Conservation (phyloP, 2,888 invertebrate genomes). For the Spisula solida region DNA sequence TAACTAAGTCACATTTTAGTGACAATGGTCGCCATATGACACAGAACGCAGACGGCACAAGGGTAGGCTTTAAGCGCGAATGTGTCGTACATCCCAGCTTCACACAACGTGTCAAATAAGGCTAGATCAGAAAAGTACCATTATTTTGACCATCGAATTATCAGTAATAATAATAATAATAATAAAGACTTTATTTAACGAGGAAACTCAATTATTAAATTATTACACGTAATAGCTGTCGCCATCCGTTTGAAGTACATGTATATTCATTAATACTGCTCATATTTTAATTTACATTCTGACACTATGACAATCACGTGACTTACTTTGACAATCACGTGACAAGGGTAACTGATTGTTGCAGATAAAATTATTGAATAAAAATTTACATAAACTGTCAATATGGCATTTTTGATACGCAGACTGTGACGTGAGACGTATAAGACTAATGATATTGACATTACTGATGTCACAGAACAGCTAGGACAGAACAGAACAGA, state of each 20-base stretch:
- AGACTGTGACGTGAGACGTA: background rate
- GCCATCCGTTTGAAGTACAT: background rate
- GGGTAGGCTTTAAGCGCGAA: no score
- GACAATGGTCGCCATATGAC: no score
- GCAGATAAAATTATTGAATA: background rate
- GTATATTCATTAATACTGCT: background rate
- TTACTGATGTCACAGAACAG: background rate
- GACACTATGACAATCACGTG: slow-evolving; percentile 14
- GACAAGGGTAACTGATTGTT: background rate
- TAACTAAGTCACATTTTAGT: no score
- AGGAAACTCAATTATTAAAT: no score
- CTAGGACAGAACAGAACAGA: no score
- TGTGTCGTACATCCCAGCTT: no score
- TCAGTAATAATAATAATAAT: background rate
- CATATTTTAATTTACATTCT: background rate
- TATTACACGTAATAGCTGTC: background rate
- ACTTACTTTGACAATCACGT: background rate
- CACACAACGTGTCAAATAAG: no score
- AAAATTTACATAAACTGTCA: slow-evolving; percentile 6
- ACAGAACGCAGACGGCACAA: no score
- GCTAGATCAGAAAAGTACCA: no score
- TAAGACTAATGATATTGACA: slow-evolving; percentile 8
- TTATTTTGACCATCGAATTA: no score
- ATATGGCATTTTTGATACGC: background rate
- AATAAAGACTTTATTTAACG: no score